Percentiles rank a stretch among this genome's conserved stretches.
These are phyloP conservation scores for Hyperopisus bebe DNA, from an alignment of 2,113 vertebrate species.

Conservation along the genomic window DNA sequence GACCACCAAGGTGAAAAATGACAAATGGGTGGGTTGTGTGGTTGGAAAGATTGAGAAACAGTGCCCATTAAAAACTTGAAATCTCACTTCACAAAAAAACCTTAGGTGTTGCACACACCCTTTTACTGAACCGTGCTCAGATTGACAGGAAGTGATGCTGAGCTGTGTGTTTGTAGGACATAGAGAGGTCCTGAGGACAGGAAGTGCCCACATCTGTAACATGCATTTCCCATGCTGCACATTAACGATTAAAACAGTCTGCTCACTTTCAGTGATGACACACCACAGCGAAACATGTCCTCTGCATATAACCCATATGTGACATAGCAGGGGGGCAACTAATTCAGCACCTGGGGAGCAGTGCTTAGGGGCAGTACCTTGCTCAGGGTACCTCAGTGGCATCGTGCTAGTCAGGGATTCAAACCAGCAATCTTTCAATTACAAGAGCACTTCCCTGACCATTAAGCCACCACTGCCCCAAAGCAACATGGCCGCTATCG, in stretches of 20 bases:
- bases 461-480: too few relatives aligned
- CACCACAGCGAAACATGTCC: too few relatives aligned
- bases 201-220: constrained; percentile 36
- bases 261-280: not conserved
- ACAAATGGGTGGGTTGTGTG: not conserved
- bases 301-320: too few relatives aligned
- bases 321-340: too few relatives aligned
- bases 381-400: too few relatives aligned
- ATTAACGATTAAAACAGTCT: constrained; percentile 33
- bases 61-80: not conserved
- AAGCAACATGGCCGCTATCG: not conserved
- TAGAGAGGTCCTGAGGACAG: constrained; percentile 13
- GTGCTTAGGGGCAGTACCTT: too few relatives aligned
- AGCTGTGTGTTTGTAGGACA: constrained; percentile 25
- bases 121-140: not conserved
- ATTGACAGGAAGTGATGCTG: constrained; percentile 26
- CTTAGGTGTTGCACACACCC: not conserved
- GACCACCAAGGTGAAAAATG: not conserved
- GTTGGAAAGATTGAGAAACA: not conserved
- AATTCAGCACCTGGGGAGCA: too few relatives aligned
- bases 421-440: too few relatives aligned
- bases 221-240: constrained; percentile 32
- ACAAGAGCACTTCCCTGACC: too few relatives aligned
- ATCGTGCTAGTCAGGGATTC: too few relatives aligned
- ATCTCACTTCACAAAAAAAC: not conserved